These are phyloP conservation scores for Drosophila leonis DNA, from an alignment of 2,888 invertebrate species.

Conservation along the genomic window DNA sequence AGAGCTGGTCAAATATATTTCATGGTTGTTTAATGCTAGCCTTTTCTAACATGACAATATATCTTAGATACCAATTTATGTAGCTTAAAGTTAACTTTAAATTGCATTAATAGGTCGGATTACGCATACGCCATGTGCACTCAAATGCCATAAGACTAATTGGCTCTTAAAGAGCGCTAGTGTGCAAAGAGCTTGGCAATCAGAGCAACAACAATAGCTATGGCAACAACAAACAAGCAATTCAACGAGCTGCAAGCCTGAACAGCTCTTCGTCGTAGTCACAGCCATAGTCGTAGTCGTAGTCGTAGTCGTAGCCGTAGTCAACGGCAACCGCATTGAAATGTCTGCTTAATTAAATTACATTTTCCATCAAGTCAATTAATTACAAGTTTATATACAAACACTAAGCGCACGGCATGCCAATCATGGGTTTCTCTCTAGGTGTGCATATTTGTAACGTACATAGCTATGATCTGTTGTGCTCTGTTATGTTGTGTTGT, in stretches of 20 bases:
- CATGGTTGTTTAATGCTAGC: not conserved
- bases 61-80: conserved; percentile 13
- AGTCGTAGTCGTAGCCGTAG: conserved; percentile 19
- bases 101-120: conserved; percentile 67
- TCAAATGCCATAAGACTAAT: conserved; percentile 68
- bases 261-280: conserved; percentile 8
- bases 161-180: conserved; percentile 55
- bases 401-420: conserved; percentile 53
- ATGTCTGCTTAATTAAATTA: conserved; percentile 81
- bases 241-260: conserved; percentile 22
- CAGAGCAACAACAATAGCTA: conserved; percentile 41
- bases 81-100: conserved; percentile 54
- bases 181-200: conserved; percentile 6
- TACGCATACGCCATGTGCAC: conserved; percentile 65
- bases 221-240: conserved; percentile 45
- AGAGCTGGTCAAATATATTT: conserved; percentile 6
- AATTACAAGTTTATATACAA: conserved; percentile 71
- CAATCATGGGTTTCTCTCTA: conserved; percentile 15
- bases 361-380: conserved; percentile 83
- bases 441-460: conserved; percentile 27
- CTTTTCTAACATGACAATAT: not conserved
- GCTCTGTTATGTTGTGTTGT: not conserved
- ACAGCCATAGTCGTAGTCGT: not conserved
- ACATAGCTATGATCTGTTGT: conserved; percentile 3
- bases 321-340: conserved; percentile 64